Percentiles rank a stretch among this genome's conserved stretches.
Conservation (phyloP, 2,797 vertebrate genomes). For the Pogonophryne albipinna region DNA sequence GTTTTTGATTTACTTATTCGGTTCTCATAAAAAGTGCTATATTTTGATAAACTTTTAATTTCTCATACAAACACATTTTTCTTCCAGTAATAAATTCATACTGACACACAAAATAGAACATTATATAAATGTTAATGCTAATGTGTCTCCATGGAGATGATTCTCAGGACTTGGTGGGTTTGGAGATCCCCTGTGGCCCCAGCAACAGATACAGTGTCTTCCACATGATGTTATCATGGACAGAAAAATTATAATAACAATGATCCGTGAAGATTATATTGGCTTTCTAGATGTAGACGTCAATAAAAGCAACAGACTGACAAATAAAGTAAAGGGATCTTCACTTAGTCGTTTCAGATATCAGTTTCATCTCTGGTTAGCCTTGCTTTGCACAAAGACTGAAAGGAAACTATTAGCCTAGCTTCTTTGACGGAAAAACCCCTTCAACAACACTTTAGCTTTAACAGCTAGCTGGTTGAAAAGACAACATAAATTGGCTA, state of each 20-base stretch:
- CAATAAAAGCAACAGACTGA: neutral
- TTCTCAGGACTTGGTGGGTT: constrained; percentile 53
- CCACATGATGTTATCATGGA: constrained; percentile 35
- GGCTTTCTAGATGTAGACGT: neutral
- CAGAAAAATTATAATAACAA: neutral
- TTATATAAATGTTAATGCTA: neutral
- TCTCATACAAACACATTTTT: neutral
- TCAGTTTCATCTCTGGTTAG: constrained; percentile 5
- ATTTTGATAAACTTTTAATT: neutral
- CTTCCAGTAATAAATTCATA: constrained; percentile 13
- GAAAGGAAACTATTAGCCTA: constrained; percentile 13
- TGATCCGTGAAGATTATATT: constrained; percentile 7
- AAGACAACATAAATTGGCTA: neutral
- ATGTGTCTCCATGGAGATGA: constrained; percentile 41
- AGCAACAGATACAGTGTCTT: constrained; percentile 58
- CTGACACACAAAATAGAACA: neutral
- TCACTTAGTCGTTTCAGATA: neutral
- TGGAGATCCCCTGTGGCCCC: constrained; percentile 39
- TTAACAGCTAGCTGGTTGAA: neutral
- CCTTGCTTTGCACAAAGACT: constrained; percentile 28
- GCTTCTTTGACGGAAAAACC: neutral
- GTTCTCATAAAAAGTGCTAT: constrained; percentile 13
- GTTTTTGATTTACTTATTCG: neutral
- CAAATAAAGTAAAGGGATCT: neutral
- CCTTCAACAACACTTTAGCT: neutral